phyloP scores from a whole-genome alignment of 2,888 invertebrate genomes.

The Nomada fabriciana region DNA sequence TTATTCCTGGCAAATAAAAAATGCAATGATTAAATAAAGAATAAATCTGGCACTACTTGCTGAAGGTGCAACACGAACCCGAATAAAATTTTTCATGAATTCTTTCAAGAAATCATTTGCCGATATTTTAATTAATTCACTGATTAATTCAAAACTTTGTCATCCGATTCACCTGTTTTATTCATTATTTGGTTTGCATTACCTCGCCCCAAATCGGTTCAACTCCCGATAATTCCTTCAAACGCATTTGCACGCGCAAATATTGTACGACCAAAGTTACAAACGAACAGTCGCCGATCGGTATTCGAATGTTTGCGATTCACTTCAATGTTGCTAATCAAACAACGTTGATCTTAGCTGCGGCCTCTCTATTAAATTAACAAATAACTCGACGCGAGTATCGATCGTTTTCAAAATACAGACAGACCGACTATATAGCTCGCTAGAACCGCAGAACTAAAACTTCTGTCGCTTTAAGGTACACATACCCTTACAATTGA shows the following conservation, averaged over 20 bases:
- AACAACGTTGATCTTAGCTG: slow-evolving; percentile 37
- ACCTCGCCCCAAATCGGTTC: neutral
- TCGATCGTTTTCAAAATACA: slow-evolving; percentile 24
- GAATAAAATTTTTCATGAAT: too few relatives aligned
- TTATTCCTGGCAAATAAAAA: too few relatives aligned
- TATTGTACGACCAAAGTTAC: slow-evolving; percentile 34
- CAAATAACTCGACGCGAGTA: slow-evolving; percentile 28
- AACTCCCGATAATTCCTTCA: neutral
- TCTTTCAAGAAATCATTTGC: too few relatives aligned
- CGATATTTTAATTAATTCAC: too few relatives aligned
- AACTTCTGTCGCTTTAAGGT: neutral
- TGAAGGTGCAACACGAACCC: too few relatives aligned
- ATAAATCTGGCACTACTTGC: too few relatives aligned
- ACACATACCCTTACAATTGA: too few relatives aligned
- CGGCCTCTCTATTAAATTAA: slow-evolving; percentile 42
- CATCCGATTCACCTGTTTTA: neutral
- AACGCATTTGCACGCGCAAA: slow-evolving; percentile 35
- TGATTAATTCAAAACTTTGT: neutral
- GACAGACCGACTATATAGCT: neutral
- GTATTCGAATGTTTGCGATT: slow-evolving; percentile 37
- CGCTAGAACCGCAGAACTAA: neutral
- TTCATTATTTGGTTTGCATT: slow-evolving; percentile 20
- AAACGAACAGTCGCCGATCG: slow-evolving; percentile 16
- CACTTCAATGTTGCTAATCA: slow-evolving; percentile 38
- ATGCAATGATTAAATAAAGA: too few relatives aligned